These are phyloP conservation scores for Dryococelus australis DNA, from an alignment of 2,888 invertebrate species.

Conservation along the genomic window DNA sequence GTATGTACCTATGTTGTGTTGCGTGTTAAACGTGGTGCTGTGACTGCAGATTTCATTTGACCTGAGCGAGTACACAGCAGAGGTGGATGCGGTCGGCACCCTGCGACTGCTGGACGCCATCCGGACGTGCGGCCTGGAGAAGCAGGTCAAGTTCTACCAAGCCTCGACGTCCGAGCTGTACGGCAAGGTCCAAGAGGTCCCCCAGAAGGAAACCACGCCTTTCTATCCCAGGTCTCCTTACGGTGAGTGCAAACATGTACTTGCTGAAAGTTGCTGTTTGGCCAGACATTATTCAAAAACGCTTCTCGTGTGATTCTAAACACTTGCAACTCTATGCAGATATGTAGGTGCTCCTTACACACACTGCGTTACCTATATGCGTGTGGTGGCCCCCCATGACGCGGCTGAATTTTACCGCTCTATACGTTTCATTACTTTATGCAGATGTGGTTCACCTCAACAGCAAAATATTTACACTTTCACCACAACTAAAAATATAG, in stretches of 20 bases:
- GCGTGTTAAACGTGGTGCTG: not conserved
- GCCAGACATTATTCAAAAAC: not conserved
- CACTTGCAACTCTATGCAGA: not conserved
- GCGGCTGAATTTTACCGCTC: too few species aligned
- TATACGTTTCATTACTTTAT: too few species aligned
- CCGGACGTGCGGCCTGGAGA: conserved; percentile 83
- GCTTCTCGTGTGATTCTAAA: not conserved
- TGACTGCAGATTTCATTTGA: conserved; percentile 86
- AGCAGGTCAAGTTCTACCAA: conserved; percentile 87
- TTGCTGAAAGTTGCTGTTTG: not conserved
- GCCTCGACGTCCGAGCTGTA: conserved; percentile 96
- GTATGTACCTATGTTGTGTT: too few species aligned
- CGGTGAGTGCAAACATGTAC: conserved; percentile 66
- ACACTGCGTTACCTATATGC: too few species aligned
- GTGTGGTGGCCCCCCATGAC: not conserved
- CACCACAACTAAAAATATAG: too few species aligned
- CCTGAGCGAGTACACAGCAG: conserved; percentile 97
- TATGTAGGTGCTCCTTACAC: too few species aligned
- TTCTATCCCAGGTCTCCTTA: conserved; percentile 97
- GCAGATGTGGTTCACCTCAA: too few species aligned
- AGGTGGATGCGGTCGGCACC: conserved; percentile 96
- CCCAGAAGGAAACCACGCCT: conserved; percentile 93
- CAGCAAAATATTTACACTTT: too few species aligned
- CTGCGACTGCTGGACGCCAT: conserved; percentile 91
- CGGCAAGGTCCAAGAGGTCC: conserved; percentile 91